Percentiles rank a stretch among this genome's conserved stretches.
Conservation (phyloP, 2,888 invertebrate species). For the Bimastos eiseni region DNA sequence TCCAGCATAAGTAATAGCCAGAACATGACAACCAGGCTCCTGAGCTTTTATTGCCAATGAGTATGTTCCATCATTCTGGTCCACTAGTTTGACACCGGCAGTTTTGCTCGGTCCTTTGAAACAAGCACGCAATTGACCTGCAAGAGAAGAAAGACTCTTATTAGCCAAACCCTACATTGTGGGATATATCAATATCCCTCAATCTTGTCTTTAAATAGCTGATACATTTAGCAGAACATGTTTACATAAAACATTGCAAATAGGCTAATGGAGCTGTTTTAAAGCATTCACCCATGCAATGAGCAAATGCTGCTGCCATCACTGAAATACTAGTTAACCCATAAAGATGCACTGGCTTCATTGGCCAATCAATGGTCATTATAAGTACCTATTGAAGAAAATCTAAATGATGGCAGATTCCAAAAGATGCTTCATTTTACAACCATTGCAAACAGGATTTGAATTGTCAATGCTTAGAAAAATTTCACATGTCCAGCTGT, state of each 20-base stretch:
- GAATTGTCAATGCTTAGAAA: no score
- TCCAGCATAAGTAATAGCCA: constrained; percentile 81
- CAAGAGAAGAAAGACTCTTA: constrained; percentile 20
- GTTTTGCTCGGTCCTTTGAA: constrained; percentile 91
- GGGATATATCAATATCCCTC: no score
- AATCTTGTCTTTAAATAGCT: neutral
- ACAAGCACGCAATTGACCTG: constrained; percentile 89
- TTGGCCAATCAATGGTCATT: neutral
- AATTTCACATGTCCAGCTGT: no score
- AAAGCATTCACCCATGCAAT: neutral
- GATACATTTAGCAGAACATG: neutral
- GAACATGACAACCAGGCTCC: constrained; percentile 87
- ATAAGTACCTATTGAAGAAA: neutral
- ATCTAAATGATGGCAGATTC: neutral
- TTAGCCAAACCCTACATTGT: neutral
- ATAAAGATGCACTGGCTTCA: neutral
- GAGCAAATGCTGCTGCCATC: neutral
- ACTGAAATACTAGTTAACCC: neutral
- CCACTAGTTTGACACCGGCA: constrained; percentile 95
- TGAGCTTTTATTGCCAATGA: constrained; percentile 87
- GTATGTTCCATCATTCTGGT: constrained; percentile 96
- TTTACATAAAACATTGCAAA: neutral
- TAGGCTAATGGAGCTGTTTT: neutral
- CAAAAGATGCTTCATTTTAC: neutral
- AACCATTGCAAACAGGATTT: no score